Evolutionary conservation across 2,113 vertebrate genomes (phyloP), one percentile per base, ranked within the genome.

Genomic region (Percina caprodes): DNA sequence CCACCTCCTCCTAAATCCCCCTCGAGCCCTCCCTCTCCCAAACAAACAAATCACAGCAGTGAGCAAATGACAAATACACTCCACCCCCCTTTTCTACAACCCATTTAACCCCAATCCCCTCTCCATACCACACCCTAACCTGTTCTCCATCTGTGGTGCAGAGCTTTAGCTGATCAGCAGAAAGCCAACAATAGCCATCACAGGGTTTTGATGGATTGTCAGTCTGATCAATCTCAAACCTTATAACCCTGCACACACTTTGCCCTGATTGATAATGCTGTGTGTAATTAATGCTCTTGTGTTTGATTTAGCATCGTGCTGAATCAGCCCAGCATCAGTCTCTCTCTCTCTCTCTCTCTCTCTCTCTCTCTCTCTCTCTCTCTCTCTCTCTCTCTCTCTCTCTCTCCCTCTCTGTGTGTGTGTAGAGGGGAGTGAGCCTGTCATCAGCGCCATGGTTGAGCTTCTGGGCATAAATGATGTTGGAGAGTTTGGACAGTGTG

Each of bases 41-140:
- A 93, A 93, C 92, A 94, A 94, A 95, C 92, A 94, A 92, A 93
- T 94, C 93, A 92, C 91, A 93, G 89, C 79, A 88, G 90, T 90
- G 84, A 92, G 84, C 89, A 92, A 93, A 92, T 83, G 89, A 89
- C 88, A 91, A 87, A 71, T 74, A 69, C 69, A 21, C 15, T 61
- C 75, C 77, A 4, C 39, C 52, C 72, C 52, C 60, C 80, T 46
- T 15, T 60, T 52, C 76, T 69, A 75, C 87, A 73, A 76, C 70
- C 84, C 70, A 71, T 89, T 91, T 91, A 89, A 89, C 86, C 89
- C 84, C 84, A 90, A 74, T 92, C 89, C 90, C 80, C 87, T 82
- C 77, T 86, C 79, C 77, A 62, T 80, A 88, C 87, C 90, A 91
- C 88, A 89, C 89, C 86, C 88, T 73, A 52, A 49, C 56, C 83